Evolutionary conservation across 2,113 vertebrate genomes (phyloP).

Genomic region (Corvus moneduloides): DNA sequence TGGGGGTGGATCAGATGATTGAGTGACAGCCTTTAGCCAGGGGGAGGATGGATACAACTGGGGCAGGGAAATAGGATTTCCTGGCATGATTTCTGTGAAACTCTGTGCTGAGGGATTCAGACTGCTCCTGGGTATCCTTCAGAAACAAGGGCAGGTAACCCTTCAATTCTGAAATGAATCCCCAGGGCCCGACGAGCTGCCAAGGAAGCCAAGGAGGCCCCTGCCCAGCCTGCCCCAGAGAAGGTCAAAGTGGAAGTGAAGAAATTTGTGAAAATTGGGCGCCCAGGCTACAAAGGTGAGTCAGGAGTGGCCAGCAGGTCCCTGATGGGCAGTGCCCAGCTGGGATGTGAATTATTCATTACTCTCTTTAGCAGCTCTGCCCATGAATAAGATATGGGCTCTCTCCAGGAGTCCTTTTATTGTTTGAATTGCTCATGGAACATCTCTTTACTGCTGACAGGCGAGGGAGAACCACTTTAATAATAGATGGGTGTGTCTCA

Average conservation of each 20-base stretch:
- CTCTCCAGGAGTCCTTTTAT: not conserved
- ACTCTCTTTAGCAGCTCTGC: not conserved
- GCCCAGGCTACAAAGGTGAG: conserved; percentile 95
- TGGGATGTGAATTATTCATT: not conserved
- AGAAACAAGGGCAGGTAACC: not conserved
- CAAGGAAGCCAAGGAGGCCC: conserved; percentile 97
- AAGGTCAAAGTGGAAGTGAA: conserved; percentile 98
- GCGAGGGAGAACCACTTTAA: not conserved
- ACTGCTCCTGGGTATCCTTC: not conserved
- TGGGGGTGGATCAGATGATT: not conserved
- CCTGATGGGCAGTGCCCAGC: not conserved
- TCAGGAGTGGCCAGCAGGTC: not conserved
- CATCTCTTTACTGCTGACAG: not conserved
- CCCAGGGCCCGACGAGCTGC: conserved; percentile 70
- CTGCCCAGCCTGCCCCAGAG: conserved; percentile 93
- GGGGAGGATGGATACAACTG: not conserved
- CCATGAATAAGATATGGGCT: not conserved
- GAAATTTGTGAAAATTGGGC: conserved; percentile 98
- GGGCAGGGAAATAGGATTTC: not conserved
- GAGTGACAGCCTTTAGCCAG: not conserved
- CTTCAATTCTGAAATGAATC: rapidly evolving
- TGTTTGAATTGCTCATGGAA: not conserved
- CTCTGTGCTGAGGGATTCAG: rapidly evolving
- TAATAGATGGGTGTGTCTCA: not conserved
- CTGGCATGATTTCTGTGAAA: not conserved